Conservation (phyloP, 2,888 invertebrate genomes). For the Drosophila prolongata region DNA sequence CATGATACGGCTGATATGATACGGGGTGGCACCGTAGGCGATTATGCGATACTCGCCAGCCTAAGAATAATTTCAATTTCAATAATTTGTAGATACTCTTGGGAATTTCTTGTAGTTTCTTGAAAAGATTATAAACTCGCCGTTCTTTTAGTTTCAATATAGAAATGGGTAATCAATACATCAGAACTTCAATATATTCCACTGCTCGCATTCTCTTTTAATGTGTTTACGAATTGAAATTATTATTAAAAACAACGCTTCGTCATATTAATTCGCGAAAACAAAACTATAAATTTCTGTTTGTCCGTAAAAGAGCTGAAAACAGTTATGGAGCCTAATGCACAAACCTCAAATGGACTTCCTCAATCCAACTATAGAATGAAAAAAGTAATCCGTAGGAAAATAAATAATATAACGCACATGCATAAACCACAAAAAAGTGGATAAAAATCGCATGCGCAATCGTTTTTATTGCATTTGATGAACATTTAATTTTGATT, state of each 20-base stretch:
- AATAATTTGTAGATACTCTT: slow-evolving; percentile 1
- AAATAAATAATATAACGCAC: slow-evolving; percentile 14
- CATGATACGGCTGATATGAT: slow-evolving; percentile 30
- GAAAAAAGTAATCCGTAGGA: slow-evolving; percentile 6
- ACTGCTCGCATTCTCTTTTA: too few species aligned
- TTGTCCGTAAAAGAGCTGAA: slow-evolving; percentile 1
- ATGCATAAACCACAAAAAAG: slow-evolving; percentile 4
- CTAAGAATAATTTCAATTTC: not conserved
- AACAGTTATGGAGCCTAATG: slow-evolving; percentile 7
- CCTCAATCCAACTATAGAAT: slow-evolving; percentile 4
- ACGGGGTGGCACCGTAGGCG: slow-evolving; percentile 9
- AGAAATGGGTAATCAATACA: too few species aligned
- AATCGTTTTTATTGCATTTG: slow-evolving; percentile 70
- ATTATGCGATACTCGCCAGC: slow-evolving; percentile 1
- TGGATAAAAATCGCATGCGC: slow-evolving; percentile 40
- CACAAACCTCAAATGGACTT: slow-evolving; percentile 16
- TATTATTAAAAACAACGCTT: not conserved
- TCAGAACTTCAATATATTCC: too few species aligned
- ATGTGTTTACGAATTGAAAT: not conserved
- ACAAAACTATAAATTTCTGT: slow-evolving; percentile 10
- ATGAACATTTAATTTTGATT: slow-evolving; percentile 75
- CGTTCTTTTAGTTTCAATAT: too few species aligned
- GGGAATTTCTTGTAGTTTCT: not conserved
- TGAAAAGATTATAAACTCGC: too few species aligned
- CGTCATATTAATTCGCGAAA: not conserved